A percentile compares a stretch with the other conserved stretches of the same genome.
These are phyloP conservation scores for Tipula helvola DNA, from an alignment of 2,888 invertebrate genomes.

Conservation along the genomic window DNA sequence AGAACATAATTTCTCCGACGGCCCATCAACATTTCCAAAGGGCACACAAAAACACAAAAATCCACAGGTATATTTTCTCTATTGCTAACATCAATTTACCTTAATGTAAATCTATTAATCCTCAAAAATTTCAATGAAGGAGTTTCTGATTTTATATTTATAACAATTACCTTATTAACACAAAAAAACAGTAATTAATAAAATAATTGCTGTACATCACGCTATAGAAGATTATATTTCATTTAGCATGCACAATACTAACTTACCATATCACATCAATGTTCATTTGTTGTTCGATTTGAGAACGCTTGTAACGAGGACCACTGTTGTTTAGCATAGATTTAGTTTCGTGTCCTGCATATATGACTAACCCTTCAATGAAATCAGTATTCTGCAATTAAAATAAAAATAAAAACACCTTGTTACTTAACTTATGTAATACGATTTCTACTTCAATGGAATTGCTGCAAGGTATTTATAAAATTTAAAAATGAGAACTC, in stretches of 20 bases:
- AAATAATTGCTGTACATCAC: neutral
- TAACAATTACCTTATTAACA: neutral
- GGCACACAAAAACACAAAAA: no score
- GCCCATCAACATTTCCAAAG: no score
- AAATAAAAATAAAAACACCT: neutral
- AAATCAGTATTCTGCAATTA: slow-evolving; percentile 75
- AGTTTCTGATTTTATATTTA: neutral
- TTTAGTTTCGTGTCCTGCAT: slow-evolving; percentile 95
- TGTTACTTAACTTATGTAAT: neutral
- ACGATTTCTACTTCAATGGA: neutral
- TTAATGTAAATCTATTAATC: neutral
- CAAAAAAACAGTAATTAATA: neutral
- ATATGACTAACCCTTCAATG: slow-evolving; percentile 92
- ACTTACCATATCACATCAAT: slow-evolving; percentile 93
- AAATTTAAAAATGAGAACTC: no score
- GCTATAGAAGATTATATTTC: neutral
- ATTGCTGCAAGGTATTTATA: neutral
- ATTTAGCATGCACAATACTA: slow-evolving; percentile 39
- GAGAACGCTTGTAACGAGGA: slow-evolving; percentile 85
- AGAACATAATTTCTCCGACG: no score
- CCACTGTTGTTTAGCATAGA: slow-evolving; percentile 96
- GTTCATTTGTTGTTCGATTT: slow-evolving; percentile 88
- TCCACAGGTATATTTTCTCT: no score
- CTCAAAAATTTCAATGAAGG: neutral
- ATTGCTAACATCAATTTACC: no score